A percentile compares a stretch with the other conserved stretches of the same genome.
These are phyloP conservation scores for Salticus scenicus DNA, from an alignment of 2,888 invertebrate genomes.

Conservation along the genomic window DNA sequence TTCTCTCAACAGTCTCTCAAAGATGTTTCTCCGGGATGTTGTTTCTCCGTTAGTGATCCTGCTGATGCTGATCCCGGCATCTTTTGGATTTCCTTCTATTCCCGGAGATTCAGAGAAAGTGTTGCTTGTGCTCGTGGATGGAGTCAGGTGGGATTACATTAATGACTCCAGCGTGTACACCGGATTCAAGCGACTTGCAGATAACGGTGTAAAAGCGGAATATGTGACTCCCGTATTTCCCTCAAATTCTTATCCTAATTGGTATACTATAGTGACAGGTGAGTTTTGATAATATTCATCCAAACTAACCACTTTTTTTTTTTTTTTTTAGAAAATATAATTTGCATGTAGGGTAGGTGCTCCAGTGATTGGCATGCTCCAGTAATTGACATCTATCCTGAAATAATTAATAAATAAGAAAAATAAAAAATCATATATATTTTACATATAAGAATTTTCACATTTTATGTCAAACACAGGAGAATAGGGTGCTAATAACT, in stretches of 20 bases:
- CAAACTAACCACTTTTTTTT: too few species aligned
- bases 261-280: constrained; percentile 71
- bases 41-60: not conserved
- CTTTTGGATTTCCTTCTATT: constrained; percentile 26
- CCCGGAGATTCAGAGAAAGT: constrained; percentile 57
- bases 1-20: too few species aligned
- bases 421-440: too few species aligned
- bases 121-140: constrained; percentile 62
- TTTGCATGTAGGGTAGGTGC: too few species aligned
- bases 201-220: constrained; percentile 70
- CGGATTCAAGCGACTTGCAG: constrained; percentile 66
- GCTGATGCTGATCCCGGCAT: constrained; percentile 4
- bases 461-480: too few species aligned
- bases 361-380: too few species aligned
- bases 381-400: too few species aligned
- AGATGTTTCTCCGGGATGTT: not conserved
- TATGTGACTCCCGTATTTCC: constrained; percentile 71
- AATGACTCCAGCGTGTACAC: constrained; percentile 24
- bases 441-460: too few species aligned
- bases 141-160: constrained; percentile 67
- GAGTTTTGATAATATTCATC: too few species aligned
- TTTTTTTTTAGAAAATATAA: too few species aligned
- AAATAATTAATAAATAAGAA: too few species aligned
- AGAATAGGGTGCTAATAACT: too few species aligned
- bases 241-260: constrained; percentile 71